Percentiles rank a stretch among this genome's conserved stretches.
phyloP scores from a whole-genome alignment of 2,113 vertebrate species.

The Ciconia boyciana region DNA sequence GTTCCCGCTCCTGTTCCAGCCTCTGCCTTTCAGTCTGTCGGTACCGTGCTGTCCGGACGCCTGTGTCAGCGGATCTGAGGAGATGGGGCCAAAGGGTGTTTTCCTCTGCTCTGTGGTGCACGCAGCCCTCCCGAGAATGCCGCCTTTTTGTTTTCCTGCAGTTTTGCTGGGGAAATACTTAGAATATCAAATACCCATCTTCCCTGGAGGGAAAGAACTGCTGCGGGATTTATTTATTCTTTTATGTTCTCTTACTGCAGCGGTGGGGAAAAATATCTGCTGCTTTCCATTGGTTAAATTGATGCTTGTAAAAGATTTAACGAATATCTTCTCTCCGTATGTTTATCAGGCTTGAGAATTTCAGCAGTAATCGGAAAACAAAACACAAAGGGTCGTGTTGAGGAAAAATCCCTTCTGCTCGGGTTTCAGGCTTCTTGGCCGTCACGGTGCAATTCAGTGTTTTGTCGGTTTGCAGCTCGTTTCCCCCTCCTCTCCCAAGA shows the following conservation, averaged over 20 bases:
- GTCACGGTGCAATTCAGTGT: rapidly evolving
- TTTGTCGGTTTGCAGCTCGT: not conserved
- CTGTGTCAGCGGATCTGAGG: rapidly evolving
- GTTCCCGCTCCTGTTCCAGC: not conserved
- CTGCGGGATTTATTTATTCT: not conserved
- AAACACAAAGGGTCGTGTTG: rapidly evolving
- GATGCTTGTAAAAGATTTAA: not conserved
- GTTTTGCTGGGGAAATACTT: not conserved
- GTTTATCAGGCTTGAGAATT: not conserved
- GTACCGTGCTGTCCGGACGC: rapidly evolving
- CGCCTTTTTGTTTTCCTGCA: rapidly evolving
- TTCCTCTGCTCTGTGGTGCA: rapidly evolving
- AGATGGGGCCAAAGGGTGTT: not conserved
- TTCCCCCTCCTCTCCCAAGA: not conserved
- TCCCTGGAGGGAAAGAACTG: not conserved
- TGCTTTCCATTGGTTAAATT: not conserved
- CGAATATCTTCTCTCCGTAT: not conserved
- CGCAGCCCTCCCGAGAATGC: not conserved
- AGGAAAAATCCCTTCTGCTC: not conserved
- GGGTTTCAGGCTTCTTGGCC: rapidly evolving
- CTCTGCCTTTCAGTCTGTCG: rapidly evolving
- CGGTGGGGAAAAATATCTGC: not conserved
- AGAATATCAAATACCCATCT: not conserved
- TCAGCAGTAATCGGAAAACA: not conserved
- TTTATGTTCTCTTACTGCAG: not conserved